Percentiles rank a stretch among this genome's conserved stretches.
phyloP scores from a whole-genome alignment of 1,140 invertebrate species.

The Drosophila insularis region DNA sequence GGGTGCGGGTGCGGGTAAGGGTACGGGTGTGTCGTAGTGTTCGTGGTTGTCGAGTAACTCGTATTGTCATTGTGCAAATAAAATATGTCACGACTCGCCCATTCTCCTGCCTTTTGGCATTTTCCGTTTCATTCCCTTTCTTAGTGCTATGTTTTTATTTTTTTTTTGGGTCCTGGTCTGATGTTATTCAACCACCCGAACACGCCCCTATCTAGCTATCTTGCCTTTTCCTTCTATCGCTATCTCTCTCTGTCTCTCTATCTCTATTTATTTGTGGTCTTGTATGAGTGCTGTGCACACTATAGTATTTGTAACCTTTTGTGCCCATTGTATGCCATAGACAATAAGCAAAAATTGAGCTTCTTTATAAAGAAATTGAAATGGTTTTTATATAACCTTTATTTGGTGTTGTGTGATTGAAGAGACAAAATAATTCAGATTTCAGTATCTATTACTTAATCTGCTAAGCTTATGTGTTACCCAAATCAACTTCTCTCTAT shows the following conservation, averaged over 20 bases:
- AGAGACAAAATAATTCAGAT: no score
- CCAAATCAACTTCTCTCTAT: no score
- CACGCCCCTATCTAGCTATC: conserved; percentile 47
- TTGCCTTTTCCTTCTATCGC: no score
- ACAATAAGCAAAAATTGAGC: conserved; percentile 61
- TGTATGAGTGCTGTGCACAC: conserved; percentile 24
- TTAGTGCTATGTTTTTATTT: conserved; percentile 4
- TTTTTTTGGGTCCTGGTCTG: conserved; percentile 33
- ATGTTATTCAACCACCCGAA: conserved; percentile 34
- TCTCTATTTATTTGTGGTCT: conserved; percentile 14
- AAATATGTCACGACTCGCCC: conserved; percentile 81
- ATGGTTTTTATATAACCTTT: conserved; percentile 80
- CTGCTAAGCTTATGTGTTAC: not conserved
- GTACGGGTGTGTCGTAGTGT: conserved; percentile 43
- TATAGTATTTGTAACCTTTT: conserved; percentile 66
- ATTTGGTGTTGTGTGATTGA: no score
- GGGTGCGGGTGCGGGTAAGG: conserved; percentile 11
- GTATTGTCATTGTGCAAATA: conserved; percentile 82
- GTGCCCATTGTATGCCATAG: conserved; percentile 70
- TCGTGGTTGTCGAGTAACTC: conserved; percentile 62
- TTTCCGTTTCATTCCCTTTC: conserved; percentile 2
- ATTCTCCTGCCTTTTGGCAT: conserved; percentile 36
- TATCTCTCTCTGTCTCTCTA: not conserved
- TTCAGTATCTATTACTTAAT: not conserved
- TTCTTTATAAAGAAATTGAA: conserved; percentile 46